These are phyloP conservation scores for Ambastaia sidthimunki DNA, from an alignment of 2,797 vertebrate species.

Conservation along the genomic window DNA sequence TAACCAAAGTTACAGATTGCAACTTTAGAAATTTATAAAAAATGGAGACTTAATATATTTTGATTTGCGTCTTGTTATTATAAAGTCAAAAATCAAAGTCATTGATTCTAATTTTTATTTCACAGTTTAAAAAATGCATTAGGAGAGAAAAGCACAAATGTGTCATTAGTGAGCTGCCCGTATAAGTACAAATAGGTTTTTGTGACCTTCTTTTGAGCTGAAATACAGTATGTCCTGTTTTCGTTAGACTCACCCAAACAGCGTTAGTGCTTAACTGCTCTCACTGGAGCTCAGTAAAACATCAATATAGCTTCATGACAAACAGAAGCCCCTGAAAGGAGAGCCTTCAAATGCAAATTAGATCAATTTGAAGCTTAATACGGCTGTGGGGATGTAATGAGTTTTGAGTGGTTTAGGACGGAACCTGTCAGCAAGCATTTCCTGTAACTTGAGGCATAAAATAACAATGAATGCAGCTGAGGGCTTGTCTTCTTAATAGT, in stretches of 20 bases:
- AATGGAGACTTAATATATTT: too few relatives aligned
- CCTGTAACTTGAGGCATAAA: conserved; percentile 23
- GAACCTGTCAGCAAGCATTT: background rate
- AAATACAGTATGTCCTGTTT: background rate
- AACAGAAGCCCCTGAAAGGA: conserved; percentile 15
- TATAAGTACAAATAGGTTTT: too few relatives aligned
- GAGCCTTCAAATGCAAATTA: background rate
- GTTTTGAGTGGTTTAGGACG: conserved; percentile 30
- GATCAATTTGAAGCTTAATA: conserved; percentile 30
- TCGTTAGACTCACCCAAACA: background rate
- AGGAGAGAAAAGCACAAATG: too few relatives aligned
- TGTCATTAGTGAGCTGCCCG: too few relatives aligned
- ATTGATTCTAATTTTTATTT: too few relatives aligned
- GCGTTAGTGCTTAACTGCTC: background rate
- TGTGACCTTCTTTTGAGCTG: background rate
- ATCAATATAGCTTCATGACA: conserved; percentile 21
- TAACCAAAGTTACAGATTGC: too few relatives aligned
- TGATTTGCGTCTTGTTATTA: too few relatives aligned
- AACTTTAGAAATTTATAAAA: too few relatives aligned
- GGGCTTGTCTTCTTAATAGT: conserved; percentile 23
- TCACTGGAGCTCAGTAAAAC: conserved; percentile 17
- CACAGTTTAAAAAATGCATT: too few relatives aligned
- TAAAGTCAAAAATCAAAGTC: too few relatives aligned
- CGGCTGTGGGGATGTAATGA: conserved; percentile 16
- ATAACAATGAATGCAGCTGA: conserved; percentile 3